Conservation (phyloP, 2,797 vertebrate species). For the Cynopterus sphinx region DNA sequence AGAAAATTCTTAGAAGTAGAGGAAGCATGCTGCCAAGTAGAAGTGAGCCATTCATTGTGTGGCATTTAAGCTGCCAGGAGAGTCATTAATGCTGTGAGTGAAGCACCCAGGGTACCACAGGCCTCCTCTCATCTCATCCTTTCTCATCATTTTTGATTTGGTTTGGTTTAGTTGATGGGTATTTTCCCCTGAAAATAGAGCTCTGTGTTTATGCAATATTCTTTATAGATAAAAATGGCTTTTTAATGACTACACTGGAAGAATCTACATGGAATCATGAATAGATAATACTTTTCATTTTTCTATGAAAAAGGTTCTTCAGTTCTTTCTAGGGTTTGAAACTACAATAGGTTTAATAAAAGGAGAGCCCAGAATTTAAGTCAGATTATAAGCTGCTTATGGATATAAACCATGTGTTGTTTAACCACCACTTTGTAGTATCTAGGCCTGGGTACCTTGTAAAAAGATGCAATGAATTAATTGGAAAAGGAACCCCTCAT, state of each 20-base stretch:
- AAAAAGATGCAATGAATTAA: neutral
- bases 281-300: slow-evolving; percentile 24
- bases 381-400: neutral
- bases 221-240: slow-evolving; percentile 27
- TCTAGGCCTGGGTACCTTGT: neutral
- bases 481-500: neutral
- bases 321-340: slow-evolving; percentile 7
- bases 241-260: neutral
- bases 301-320: neutral
- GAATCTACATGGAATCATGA: neutral
- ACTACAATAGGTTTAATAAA: neutral
- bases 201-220: slow-evolving; percentile 17
- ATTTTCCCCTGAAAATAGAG: neutral
- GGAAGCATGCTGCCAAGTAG: neutral
- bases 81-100: neutral
- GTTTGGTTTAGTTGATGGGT: neutral
- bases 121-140: neutral
- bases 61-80: neutral
- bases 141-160: neutral
- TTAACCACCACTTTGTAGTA: neutral
- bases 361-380: neutral
- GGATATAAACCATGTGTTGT: neutral
- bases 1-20: neutral
- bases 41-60: neutral
- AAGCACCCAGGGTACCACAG: neutral